These are phyloP conservation scores for Ibidorhyncha struthersii DNA, from an alignment of 2,113 vertebrate species.

Conservation along the genomic window DNA sequence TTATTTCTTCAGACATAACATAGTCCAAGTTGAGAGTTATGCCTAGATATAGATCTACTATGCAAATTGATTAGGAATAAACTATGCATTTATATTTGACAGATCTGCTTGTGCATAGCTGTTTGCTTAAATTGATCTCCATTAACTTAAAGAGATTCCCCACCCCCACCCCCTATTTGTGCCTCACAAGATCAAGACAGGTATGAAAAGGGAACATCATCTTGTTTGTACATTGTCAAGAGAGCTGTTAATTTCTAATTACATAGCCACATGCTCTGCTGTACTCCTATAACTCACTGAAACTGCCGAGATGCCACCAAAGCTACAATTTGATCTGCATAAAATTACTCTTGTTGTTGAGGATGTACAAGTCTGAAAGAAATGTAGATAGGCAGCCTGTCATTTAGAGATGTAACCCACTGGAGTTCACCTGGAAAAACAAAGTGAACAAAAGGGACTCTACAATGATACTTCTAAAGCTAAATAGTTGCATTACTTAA, in stretches of 20 bases:
- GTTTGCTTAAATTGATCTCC: not conserved
- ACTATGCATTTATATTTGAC: not conserved
- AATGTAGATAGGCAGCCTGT: not conserved
- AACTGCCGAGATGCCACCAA: not conserved
- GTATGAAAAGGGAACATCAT: not conserved
- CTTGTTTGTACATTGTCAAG: not conserved
- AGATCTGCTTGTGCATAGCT: not conserved
- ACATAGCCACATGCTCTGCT: not conserved
- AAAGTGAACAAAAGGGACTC: not conserved
- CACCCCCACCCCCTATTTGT: not conserved
- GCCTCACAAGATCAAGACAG: not conserved
- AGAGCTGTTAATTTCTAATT: constrained; percentile 20
- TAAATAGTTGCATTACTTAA: not conserved
- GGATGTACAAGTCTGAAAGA: not conserved
- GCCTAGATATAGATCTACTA: not conserved
- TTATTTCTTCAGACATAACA: not conserved
- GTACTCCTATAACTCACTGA: not conserved
- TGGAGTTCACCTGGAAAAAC: not conserved
- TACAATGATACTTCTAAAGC: not conserved
- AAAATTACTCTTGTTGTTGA: not conserved
- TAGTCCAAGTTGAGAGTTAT: not conserved
- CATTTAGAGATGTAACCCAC: not conserved
- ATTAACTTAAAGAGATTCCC: not conserved
- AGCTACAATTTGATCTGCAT: not conserved
- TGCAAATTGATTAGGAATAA: not conserved